Evolutionary conservation across 2,888 invertebrate genomes (phyloP), one percentile per base, ranked within the genome.

Genomic region (Meganola albula): DNA sequence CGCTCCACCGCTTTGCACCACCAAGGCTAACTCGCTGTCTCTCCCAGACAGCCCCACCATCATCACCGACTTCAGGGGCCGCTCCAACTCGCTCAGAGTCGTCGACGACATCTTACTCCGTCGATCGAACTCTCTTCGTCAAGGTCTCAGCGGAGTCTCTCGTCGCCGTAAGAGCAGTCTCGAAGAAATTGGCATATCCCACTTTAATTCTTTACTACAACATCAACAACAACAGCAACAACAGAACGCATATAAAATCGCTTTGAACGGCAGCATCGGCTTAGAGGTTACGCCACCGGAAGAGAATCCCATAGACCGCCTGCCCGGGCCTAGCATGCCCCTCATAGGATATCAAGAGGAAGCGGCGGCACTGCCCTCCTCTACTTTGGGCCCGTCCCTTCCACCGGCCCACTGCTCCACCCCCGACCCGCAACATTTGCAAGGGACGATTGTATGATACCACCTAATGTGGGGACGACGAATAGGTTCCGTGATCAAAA

Each of bases 361-460:
- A n/a, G 73, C 75, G 25, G 75, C 85, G 12, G 76, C 85, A 8
- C 48, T 84, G 48, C 78, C 80, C 16, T 63, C 76, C 23, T 71
- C 74, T 46, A 79, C 75, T 2, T 48, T 70, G 53, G 74, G 65
- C 35, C 72, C 64, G 20, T 59, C 63, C 41, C 63, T 63, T 58
- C 77, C 83, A 44, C 70, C 79, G 6, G 57, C 73, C n/a, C n/a
- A n/a, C 21, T 29, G 53, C 7, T 64, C 77, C 5, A 63, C 84
- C 16, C 78, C 82, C 11, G 91, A 92, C 63, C 89, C 93, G 10
- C 93, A 93, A 68, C 92, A 93, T 65, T 84, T 94, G 43, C 95
- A 95, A 79, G 95, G 95, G 53, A 96, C 95, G 68, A 94, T 96
- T 82, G 95, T 96, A 94, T 96, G 94, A 95, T 95, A 95, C 89